phyloP scores from a whole-genome alignment of 2,113 vertebrate species.

The Vicugna pacos region DNA sequence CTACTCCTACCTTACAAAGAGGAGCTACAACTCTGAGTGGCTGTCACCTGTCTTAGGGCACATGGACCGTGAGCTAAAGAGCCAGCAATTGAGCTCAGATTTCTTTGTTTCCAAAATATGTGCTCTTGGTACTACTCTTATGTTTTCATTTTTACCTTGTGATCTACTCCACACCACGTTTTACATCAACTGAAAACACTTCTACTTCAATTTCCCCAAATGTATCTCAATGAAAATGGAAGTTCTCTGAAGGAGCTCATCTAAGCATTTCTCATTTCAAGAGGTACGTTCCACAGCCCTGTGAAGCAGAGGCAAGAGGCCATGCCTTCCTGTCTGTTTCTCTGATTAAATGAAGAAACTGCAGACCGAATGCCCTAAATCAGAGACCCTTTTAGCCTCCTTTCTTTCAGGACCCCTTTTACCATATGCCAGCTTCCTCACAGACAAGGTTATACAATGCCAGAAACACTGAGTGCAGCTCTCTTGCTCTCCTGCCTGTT shows the following conservation, averaged over 20 bases:
- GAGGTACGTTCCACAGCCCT: neutral
- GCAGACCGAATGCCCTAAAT: neutral
- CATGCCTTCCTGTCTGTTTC: neutral
- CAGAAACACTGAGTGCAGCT: neutral
- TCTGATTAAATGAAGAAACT: constrained; percentile 10
- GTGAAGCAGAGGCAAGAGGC: neutral
- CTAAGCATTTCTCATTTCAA: neutral
- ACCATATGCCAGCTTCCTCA: neutral
- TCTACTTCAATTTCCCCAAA: neutral
- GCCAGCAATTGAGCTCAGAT: neutral
- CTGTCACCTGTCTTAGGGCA: neutral
- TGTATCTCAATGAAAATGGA: neutral
- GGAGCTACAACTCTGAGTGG: neutral
- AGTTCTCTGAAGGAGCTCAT: neutral
- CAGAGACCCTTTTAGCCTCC: neutral
- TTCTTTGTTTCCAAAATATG: constrained; percentile 24
- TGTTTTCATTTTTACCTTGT: constrained; percentile 50
- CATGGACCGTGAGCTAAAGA: neutral
- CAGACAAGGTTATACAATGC: neutral
- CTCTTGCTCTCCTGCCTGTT: neutral
- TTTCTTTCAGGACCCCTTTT: neutral
- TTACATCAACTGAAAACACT: neutral
- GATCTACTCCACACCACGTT: neutral
- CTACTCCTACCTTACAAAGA: neutral
- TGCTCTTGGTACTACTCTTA: neutral